These are phyloP conservation scores for Dasyornis broadbenti DNA, from an alignment of 2,113 vertebrate species.

Conservation along the genomic window DNA sequence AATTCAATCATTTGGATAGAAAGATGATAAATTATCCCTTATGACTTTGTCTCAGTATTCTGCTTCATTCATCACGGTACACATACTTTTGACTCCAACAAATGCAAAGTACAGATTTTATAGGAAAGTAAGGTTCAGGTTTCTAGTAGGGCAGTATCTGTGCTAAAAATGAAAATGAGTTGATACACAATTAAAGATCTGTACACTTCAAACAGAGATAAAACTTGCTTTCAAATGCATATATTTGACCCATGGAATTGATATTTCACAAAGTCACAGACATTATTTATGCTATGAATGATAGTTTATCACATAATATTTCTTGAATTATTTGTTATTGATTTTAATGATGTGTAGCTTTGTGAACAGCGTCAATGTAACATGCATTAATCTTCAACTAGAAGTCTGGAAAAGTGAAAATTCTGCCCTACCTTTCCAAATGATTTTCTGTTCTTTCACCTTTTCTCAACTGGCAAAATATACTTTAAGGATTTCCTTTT, in stretches of 20 bases:
- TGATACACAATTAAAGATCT: background rate
- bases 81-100: background rate
- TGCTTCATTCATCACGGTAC: background rate
- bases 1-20: background rate
- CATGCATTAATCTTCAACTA: background rate
- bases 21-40: background rate
- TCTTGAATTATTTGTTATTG: background rate
- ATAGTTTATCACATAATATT: background rate
- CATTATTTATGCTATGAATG: background rate
- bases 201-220: background rate
- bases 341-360: background rate
- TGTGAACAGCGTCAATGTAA: background rate
- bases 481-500: background rate
- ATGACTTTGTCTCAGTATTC: background rate
- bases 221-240: background rate
- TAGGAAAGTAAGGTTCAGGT: background rate
- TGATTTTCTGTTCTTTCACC: background rate
- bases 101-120: background rate
- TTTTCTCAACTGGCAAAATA: background rate
- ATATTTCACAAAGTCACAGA: background rate
- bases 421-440: background rate
- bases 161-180: background rate
- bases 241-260: background rate
- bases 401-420: background rate
- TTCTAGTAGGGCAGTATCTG: background rate